Percentiles rank a stretch among this genome's conserved stretches.
Evolutionary conservation across 2,888 invertebrate species (phyloP).

Genomic region (Agriopis aurantiaria): DNA sequence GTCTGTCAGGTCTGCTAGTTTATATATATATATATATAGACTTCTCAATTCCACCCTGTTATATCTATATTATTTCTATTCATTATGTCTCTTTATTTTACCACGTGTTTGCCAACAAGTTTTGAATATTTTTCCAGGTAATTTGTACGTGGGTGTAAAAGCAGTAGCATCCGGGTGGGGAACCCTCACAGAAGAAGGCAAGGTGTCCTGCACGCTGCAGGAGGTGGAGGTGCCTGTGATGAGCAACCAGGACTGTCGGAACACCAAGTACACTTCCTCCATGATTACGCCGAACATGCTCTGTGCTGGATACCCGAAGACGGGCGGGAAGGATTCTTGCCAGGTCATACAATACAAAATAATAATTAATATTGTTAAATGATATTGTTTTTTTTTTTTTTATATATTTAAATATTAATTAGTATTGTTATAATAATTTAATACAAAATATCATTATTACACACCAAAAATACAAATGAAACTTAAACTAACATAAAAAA

Average conservation of each 20-base stretch:
- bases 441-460: too few relatives aligned
- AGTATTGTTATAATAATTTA: too few relatives aligned
- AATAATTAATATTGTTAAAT: not conserved
- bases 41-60: too few relatives aligned
- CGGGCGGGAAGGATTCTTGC: slow-evolving; percentile 92
- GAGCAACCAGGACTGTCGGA: slow-evolving; percentile 90
- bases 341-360: slow-evolving; percentile 84
- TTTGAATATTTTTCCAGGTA: slow-evolving; percentile 72
- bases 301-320: slow-evolving; percentile 92
- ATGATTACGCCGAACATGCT: slow-evolving; percentile 97
- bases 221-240: slow-evolving; percentile 92
- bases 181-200: slow-evolving; percentile 93
- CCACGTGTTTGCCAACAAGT: not conserved
- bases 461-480: too few relatives aligned
- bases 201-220: slow-evolving; percentile 93
- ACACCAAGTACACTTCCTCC: slow-evolving; percentile 92
- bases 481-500: too few relatives aligned
- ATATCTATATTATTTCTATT: too few relatives aligned
- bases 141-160: slow-evolving; percentile 90
- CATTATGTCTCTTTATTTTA: too few relatives aligned
- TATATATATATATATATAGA: too few relatives aligned
- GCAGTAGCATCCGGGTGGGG: slow-evolving; percentile 96
- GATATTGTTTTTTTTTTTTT: too few relatives aligned
- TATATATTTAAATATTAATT: too few relatives aligned
- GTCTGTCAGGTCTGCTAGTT: too few relatives aligned